Evolutionary conservation across 1,140 invertebrate species (phyloP), one percentile per base, ranked within the genome.

Genomic region (Diachasmimorpha longicaudata): DNA sequence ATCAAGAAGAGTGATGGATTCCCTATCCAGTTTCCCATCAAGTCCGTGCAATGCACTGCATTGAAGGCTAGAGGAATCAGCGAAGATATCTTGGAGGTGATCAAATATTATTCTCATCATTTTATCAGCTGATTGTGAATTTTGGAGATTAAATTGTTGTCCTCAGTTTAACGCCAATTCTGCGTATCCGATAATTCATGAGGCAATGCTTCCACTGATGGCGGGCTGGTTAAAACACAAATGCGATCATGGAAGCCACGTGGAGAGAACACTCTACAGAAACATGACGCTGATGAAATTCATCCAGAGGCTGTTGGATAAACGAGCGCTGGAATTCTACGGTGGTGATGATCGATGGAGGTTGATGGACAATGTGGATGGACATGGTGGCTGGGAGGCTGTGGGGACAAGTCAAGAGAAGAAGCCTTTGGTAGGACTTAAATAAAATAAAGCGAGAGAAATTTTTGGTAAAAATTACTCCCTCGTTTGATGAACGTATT

Each of bases 231-330:
- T 73, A 6, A 63, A 73, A 21, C 48, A 73, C 13, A 73, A 73
- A 39, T 25, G 52, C 11, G 52, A 73, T 39, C 85, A 89, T 78
- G 91, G 92, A 13, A 90, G 87, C 9, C 19, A 75, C 2, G 85
- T 90, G 19, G 91, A 92, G 77, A 90, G 90, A 75, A 79, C 84
- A 0, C 79, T 92, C 16, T 92, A 91, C 79, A 88, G 88, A 80
- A 85, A 91, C 19, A 90, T 92, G 90, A 84, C 85, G 0, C 83
- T 93, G 19, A 80, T 90, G 5, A 85, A 91, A 21, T 88, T 92
- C 4, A 89, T 92, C 21, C 89, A 92, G 72, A 86, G 91, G 21
- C 82, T 93, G 36, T 77, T 93, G 36, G 88, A 88, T 25, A 92
- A 92, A 72, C 81, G 91, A 19, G 91, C 91, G 0, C 83, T 91